phyloP scores from a whole-genome alignment of 2,797 vertebrate species.

The Atherinosoma microstoma region DNA sequence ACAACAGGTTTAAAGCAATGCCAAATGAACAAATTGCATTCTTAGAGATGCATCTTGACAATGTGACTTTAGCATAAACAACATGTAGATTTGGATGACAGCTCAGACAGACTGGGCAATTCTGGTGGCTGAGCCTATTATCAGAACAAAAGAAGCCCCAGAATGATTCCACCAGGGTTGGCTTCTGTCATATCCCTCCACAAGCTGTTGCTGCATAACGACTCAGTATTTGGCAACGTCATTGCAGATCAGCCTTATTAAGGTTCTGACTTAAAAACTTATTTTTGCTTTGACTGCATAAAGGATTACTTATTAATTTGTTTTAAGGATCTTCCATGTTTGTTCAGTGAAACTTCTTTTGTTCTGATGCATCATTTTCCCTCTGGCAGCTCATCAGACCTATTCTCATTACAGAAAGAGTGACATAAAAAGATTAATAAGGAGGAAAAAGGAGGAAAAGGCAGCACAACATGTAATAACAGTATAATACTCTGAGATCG shows the following conservation, averaged over 20 bases:
- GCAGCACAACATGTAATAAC: neutral
- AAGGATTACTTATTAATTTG: neutral
- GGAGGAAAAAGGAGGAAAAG: constrained; percentile 10
- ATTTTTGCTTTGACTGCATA: neutral
- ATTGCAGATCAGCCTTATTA: constrained; percentile 36
- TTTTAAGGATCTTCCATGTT: neutral
- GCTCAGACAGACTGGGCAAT: constrained; percentile 24
- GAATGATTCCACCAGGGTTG: constrained; percentile 15
- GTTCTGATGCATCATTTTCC: constrained; percentile 18
- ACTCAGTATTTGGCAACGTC: constrained; percentile 27
- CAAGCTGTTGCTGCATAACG: constrained; percentile 45
- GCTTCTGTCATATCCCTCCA: constrained; percentile 34
- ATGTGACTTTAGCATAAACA: constrained; percentile 25
- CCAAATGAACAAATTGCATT: constrained; percentile 32
- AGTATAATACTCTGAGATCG: neutral
- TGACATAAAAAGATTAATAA: constrained; percentile 54
- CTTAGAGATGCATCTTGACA: constrained; percentile 28
- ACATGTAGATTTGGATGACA: constrained; percentile 21
- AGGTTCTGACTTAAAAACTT: constrained; percentile 4
- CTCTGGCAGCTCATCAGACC: constrained; percentile 26
- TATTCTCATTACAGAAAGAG: constrained; percentile 25
- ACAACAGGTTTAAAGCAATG: constrained; percentile 7
- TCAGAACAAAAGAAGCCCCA: constrained; percentile 27
- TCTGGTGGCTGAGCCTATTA: constrained; percentile 41
- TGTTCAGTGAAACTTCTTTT: constrained; percentile 7